Percentiles rank a stretch among this genome's conserved stretches.
These are phyloP conservation scores for Laticauda colubrina DNA, from an alignment of 2,113 vertebrate species.

Conservation along the genomic window DNA sequence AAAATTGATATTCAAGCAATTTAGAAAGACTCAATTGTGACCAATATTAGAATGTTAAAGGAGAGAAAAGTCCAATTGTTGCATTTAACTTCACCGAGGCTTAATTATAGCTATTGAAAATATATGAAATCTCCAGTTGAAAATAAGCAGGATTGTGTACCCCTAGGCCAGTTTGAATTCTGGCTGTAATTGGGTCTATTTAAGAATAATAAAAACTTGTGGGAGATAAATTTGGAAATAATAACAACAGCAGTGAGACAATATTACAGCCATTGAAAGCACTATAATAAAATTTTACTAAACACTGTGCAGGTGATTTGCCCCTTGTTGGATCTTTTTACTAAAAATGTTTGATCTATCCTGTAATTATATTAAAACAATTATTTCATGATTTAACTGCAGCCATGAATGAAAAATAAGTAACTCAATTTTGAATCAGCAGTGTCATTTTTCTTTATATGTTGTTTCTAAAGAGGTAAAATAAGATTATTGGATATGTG, in stretches of 20 bases:
- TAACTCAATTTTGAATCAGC: not conserved
- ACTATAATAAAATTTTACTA: not conserved
- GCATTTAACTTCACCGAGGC: not conserved
- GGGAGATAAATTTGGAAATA: not conserved
- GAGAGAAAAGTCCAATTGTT: not conserved
- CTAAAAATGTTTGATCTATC: not conserved
- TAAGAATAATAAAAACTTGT: not conserved
- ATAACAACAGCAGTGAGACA: not conserved
- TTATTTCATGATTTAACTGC: not conserved
- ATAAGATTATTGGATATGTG: not conserved
- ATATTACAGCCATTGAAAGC: not conserved
- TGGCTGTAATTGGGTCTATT: not conserved
- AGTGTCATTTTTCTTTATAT: slow-evolving; percentile 9
- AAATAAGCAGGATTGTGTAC: not conserved
- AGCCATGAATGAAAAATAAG: slow-evolving; percentile 11
- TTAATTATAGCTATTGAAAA: not conserved
- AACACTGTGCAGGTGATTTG: not conserved
- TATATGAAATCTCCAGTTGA: not conserved
- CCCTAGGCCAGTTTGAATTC: not conserved
- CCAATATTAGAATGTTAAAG: not conserved
- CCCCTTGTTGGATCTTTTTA: not conserved
- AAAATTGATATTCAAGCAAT: not conserved
- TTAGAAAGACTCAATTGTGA: not conserved
- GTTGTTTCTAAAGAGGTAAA: not conserved
- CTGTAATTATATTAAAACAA: slow-evolving; percentile 3